phyloP scores from a whole-genome alignment of 2,113 vertebrate species.

The Melanocharis versteri region DNA sequence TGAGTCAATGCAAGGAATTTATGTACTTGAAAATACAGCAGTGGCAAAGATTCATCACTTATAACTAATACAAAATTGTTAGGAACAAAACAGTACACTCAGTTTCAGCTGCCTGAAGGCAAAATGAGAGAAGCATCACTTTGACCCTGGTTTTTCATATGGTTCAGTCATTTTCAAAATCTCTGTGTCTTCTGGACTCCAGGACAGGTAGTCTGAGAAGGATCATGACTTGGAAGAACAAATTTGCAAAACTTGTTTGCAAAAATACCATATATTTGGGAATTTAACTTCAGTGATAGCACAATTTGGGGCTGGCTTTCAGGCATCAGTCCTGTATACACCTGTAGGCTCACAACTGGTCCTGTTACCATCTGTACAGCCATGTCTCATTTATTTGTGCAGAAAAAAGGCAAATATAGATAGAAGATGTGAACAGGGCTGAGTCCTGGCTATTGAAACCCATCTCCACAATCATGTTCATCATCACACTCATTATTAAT shows the following conservation, averaged over 20 bases:
- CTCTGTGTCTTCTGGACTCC: background rate
- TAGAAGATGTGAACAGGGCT: background rate
- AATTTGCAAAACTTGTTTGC: too few species aligned
- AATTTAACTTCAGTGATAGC: background rate
- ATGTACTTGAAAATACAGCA: background rate
- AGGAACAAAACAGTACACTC: background rate
- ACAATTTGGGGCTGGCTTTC: background rate
- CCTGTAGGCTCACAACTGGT: background rate
- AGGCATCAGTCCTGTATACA: background rate
- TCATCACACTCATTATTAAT: background rate
- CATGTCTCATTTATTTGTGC: fast-evolving
- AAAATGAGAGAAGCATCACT: background rate
- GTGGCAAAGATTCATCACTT: background rate
- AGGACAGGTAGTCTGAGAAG: background rate
- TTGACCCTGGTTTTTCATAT: background rate
- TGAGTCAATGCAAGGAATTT: background rate
- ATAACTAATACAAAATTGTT: background rate
- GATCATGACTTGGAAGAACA: background rate
- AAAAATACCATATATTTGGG: background rate
- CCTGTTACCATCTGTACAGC: background rate
- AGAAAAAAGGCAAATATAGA: background rate
- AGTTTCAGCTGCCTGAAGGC: background rate
- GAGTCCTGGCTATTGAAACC: background rate
- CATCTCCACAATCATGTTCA: background rate
- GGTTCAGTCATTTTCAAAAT: background rate